Base-by-base conservation (phyloP, 2,797 vertebrate genomes). In the Spatula clypeata region DNA sequence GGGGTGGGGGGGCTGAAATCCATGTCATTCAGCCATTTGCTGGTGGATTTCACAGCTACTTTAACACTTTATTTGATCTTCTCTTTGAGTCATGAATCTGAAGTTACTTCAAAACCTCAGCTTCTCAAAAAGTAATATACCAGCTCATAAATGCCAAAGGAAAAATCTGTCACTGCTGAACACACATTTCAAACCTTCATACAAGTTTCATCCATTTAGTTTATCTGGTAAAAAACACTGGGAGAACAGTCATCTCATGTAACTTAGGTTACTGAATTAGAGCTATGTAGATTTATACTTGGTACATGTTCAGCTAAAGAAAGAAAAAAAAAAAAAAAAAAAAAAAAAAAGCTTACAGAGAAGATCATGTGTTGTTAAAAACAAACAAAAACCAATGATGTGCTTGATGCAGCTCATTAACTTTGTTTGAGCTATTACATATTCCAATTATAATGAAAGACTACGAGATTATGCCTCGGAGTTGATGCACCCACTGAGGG, bases 61-160 rank as follows among this genome's bases (percentile, higher is more conserved):
- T 94, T 80, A 80, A 73, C 72, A 71, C 29, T 89, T 92, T 44
- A 64, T 88, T 94, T 95, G 57, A 47, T 93, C 65, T 89, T 74
- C 53, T 77, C 60, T 83, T 74, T 75, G 32, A 86, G 64, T 89
- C 8, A 24, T 44, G 23, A 94, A 72, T 85, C 49, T 88, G 34
- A 81, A 91, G 18, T 55, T 60, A 51, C 54, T 84, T 90, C n/a
- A 77, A 76, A 93, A 77, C 18, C 21, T 85, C 62, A 70, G 17
- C 44, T 77, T 67, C 72, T 69, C 42, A 70, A 58, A 88, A 90
- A 55, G 71, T 34, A 81, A 77, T 26, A 69, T 15, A 73, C 8
- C 11, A 69, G 13, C 9, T 73, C 31, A 82, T 34, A 71, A 87
- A 77, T 42, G 73, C 31, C 3, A 81, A 49, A 58, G 38, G 31